Conservation (phyloP, 2,888 invertebrate species). For the Zygogramma bicolorata region DNA sequence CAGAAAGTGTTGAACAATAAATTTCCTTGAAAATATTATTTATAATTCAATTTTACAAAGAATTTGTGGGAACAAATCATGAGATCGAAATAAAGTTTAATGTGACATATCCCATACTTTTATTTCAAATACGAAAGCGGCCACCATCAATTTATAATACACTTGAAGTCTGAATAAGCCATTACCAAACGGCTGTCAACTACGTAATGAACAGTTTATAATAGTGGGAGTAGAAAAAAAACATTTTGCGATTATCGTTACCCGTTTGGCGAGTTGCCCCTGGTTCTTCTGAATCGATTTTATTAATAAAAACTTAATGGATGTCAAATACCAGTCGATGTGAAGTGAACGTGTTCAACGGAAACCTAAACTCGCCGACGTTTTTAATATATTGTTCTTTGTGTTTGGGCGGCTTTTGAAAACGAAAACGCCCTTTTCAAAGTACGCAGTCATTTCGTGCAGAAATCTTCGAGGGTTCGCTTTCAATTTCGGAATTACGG, state of each 20-base stretch:
- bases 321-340: conserved; percentile 34
- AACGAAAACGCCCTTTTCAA: conserved; percentile 15
- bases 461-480: conserved; percentile 21
- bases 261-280: background rate
- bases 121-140: too few species aligned
- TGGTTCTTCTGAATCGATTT: conserved; percentile 30
- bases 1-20: too few species aligned
- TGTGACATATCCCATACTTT: too few species aligned
- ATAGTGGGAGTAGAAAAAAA: too few species aligned
- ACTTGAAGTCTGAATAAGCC: too few species aligned
- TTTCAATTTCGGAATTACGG: conserved; percentile 8
- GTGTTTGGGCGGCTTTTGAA: conserved; percentile 12
- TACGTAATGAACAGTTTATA: too few species aligned
- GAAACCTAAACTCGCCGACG: background rate
- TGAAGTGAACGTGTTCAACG: conserved; percentile 4
- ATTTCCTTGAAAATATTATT: too few species aligned
- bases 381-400: conserved; percentile 16
- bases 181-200: too few species aligned
- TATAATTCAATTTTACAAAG: too few species aligned
- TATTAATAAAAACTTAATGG: conserved; percentile 40
- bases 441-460: conserved; percentile 16
- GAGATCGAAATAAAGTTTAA: too few species aligned
- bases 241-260: background rate
- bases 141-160: too few species aligned
- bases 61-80: too few species aligned